Evolutionary conservation across 2,797 vertebrate species (phyloP), one percentile per base, ranked within the genome.

Genomic region (Phalanger gymnotis): DNA sequence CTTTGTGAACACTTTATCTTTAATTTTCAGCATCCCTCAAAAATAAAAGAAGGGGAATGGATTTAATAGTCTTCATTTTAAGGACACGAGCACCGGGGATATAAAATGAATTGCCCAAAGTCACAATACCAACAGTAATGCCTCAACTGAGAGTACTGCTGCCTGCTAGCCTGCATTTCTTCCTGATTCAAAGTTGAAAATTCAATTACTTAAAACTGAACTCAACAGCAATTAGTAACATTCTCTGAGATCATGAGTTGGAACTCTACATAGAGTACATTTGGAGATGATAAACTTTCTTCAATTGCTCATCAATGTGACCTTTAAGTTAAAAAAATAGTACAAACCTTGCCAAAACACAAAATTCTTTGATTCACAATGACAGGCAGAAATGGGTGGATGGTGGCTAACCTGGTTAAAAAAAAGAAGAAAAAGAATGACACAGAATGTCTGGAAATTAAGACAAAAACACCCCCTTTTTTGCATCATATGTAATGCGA

Each of bases 321-420:
- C 90, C 95, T 96, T 96, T 93, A 93, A 73, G 93, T 98, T 96
- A 90, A 98, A 25, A 96, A 92, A 94, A 92, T 94, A 87, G 98
- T 95, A 81, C 97, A 98, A 99, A 99, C 99, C 99, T 99, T 99
- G 99, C 99, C 99, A 99, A 99, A 99, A 99, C 98, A 99, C 99
- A 99, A 99, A 99, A 98, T 99, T 99, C 99, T 99, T 99, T 47
- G 99, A 99, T 98, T 99, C 99, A 99, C 99, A 99, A 99, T 99
- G 99, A 99, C 99, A 99, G 98, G 99, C 99, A 55, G 99, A 99
- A 98, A 99, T 98, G 95, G 99, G 99, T 98, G 99, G 99, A 98
- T 99, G 99, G 98, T 99, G 99, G 99, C 99, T 99, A 99, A 99
- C 99, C 99, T 99, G 97, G 53, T 53, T 98, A 98, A 98, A 98